Percentiles rank a stretch among this genome's conserved stretches.
phyloP scores from a whole-genome alignment of 2,888 invertebrate species.

The Diarsia dahlii region DNA sequence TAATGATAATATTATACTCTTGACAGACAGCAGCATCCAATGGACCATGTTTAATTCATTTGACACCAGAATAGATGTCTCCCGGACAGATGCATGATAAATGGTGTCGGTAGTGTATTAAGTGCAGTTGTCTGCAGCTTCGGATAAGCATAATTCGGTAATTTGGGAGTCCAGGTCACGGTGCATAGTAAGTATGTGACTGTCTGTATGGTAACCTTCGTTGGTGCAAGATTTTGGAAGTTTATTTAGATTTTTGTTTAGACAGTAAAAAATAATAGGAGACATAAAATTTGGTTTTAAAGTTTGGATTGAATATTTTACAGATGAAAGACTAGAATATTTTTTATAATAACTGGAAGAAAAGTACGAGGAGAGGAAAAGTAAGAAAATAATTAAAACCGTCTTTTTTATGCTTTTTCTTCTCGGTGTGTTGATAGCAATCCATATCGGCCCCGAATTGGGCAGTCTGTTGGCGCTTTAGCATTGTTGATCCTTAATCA shows the following conservation, averaged over 20 bases:
- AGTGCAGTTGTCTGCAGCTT: constrained; percentile 86
- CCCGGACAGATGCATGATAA: constrained; percentile 73
- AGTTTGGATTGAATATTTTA: neutral
- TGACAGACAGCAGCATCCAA: constrained; percentile 69
- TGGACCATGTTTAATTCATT: constrained; percentile 81
- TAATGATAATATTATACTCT: constrained; percentile 84
- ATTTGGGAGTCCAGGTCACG: constrained; percentile 82
- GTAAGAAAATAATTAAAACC: too few relatives aligned
- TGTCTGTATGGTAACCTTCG: constrained; percentile 74
- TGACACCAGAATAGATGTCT: constrained; percentile 77
- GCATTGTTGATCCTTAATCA: neutral
- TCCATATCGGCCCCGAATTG: neutral
- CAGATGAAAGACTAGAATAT: too few relatives aligned
- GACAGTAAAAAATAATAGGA: neutral
- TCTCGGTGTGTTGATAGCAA: neutral
- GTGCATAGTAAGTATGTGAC: constrained; percentile 70
- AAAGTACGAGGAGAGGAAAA: neutral
- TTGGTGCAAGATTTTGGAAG: constrained; percentile 22
- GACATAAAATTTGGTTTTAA: neutral
- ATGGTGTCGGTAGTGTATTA: constrained; percentile 72
- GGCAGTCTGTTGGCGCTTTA: neutral
- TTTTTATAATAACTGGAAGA: neutral
- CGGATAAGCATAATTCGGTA: constrained; percentile 81
- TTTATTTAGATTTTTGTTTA: constrained; percentile 1
- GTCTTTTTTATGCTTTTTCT: neutral